Evolutionary conservation across 1,140 invertebrate genomes (phyloP), one percentile per base, ranked within the genome.

Genomic region (Adoxophyes honmai): DNA sequence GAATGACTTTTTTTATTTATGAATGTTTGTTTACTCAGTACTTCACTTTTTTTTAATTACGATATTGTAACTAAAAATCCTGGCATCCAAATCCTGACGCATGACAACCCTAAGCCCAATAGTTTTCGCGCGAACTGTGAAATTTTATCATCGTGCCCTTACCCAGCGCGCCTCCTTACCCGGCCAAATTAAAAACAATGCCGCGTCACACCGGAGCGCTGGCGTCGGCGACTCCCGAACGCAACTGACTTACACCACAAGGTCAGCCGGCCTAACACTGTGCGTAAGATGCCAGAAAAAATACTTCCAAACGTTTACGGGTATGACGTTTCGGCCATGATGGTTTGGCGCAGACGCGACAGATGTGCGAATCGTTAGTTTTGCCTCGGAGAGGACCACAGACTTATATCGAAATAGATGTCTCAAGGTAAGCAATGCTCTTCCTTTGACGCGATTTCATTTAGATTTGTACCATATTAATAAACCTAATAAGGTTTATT

Each of bases 221-320:
- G 35, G 18, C 39, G 53, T 62, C 57, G 59, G 62, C 59, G 57
- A 66, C 73, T 70, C 75, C 70, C 75, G 65, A 70, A 80, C 77
- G 75, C 68, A 64, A 66, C 68, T 70, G 69, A 21, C 15, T 9
- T 6, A 48, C 42, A 48, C 42, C 28, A 28, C 42, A 48, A 48
- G 42, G 42, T 48, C 42, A 48, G 10, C n/a, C 42, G 18, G 21
- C 42, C 42, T 21, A 48, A 18, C 16, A 48, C 42, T 21, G 42
- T 48, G 42, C 42, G 42, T 48, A 48, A 48, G 42, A 48, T 48
- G 16, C 42, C 42, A 48, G 42, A 48, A 48, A 48, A 48, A 48
- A 48, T 48, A 48, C 42, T 48, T 48, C 42, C 42, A 16, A 48
- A 11, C 42, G 42, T 48, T 48, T 48, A 48, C n/a, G 21, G 42